Conservation (phyloP, 53 echinoderm and acorn worm species). For the Mesocentrotus franciscanus region DNA sequence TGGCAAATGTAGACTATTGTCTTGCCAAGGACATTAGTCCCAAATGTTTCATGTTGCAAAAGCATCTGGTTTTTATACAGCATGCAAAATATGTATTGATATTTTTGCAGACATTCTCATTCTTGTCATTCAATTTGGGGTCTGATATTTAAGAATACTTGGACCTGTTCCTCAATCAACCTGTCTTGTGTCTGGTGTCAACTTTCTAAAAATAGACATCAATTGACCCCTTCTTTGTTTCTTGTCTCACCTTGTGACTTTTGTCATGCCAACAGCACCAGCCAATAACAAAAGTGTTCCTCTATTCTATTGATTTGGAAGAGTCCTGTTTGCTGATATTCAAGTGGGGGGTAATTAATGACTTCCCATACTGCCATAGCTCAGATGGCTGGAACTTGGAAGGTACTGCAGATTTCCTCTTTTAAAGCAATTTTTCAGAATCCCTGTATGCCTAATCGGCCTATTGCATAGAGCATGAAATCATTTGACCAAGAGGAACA, state of each 20-base stretch:
- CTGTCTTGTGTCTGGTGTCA: not conserved
- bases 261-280: not conserved
- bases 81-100: no score
- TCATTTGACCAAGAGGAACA: not conserved
- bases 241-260: not conserved
- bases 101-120: not conserved
- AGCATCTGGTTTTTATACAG: no score
- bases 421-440: not conserved
- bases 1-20: no score
- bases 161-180: not conserved
- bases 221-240: constrained; percentile 22
- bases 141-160: not conserved
- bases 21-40: no score
- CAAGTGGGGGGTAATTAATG: constrained; percentile 2
- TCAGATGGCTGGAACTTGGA: not conserved
- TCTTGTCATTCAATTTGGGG: not conserved
- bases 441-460: not conserved
- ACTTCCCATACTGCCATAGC: not conserved
- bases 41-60: no score
- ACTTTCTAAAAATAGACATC: constrained; percentile 2
- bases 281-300: not conserved
- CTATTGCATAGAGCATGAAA: not conserved
- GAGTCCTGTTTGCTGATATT: not conserved
- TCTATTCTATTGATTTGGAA: not conserved
- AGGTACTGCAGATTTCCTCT: not conserved